phyloP scores from a whole-genome alignment of 2,113 vertebrate species.

The Clinocottus analis region DNA sequence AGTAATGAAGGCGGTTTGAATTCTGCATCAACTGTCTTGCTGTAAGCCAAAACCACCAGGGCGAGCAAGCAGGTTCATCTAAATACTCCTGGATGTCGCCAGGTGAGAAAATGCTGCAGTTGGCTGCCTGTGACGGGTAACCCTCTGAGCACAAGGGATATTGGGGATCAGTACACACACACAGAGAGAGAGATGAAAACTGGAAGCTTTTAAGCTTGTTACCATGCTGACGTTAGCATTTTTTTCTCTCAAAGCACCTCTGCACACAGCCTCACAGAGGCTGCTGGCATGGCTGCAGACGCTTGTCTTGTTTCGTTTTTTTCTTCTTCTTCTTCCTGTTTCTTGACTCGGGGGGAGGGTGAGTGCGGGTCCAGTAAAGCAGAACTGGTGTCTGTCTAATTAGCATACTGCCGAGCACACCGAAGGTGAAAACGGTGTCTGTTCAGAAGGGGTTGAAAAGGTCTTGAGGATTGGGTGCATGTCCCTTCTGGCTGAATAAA shows the following conservation, averaged over 20 bases:
- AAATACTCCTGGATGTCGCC: not conserved
- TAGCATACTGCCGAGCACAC: slow-evolving; percentile 18
- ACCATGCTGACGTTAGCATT: not conserved
- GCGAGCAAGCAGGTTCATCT: not conserved
- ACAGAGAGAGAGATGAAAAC: not conserved
- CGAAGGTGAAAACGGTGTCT: not conserved
- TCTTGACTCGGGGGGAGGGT: slow-evolving; percentile 21
- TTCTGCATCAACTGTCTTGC: not conserved
- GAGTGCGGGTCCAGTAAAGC: slow-evolving; percentile 27
- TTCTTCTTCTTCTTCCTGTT: not conserved
- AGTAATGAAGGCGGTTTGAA: not conserved
- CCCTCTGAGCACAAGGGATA: not conserved
- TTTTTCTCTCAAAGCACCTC: not conserved
- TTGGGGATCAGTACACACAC: not conserved
- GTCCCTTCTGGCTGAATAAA: not conserved
- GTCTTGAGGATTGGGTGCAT: slow-evolving; percentile 1
- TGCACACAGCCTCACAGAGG: not conserved
- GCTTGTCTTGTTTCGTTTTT: not conserved
- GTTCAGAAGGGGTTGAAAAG: not conserved
- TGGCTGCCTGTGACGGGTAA: not conserved
- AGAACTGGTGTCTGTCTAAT: slow-evolving; percentile 34
- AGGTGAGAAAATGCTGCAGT: not conserved
- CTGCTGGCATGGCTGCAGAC: not conserved
- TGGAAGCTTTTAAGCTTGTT: not conserved
- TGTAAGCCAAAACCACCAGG: not conserved